Evolutionary conservation across 2,113 vertebrate genomes (phyloP).

Genomic region (Pyxicephalus adspersus): DNA sequence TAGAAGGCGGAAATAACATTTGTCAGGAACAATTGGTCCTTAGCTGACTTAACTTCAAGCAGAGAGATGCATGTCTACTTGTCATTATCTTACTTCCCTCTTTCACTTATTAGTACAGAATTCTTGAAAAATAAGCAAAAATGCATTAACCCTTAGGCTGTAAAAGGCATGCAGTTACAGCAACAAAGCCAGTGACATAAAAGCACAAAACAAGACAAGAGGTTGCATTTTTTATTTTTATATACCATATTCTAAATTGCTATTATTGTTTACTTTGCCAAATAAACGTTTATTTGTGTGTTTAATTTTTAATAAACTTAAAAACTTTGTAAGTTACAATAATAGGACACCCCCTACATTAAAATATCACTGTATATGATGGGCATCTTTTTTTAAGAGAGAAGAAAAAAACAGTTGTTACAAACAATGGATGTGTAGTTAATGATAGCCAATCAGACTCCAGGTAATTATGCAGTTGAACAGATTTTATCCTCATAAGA

Average conservation of each 20-base stretch:
- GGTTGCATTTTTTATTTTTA: neutral
- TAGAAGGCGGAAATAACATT: slow-evolving; percentile 63
- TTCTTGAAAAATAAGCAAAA: slow-evolving; percentile 23
- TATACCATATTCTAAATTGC: neutral
- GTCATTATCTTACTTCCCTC: slow-evolving; percentile 21
- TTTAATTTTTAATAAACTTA: too few species aligned
- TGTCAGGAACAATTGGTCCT: slow-evolving; percentile 55
- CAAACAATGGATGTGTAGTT: too few species aligned
- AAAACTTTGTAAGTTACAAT: too few species aligned
- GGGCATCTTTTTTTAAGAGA: too few species aligned
- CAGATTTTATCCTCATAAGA: too few species aligned
- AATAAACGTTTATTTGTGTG: too few species aligned
- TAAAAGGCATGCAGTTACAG: neutral
- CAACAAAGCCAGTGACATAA: neutral
- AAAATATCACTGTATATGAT: too few species aligned
- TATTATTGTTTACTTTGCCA: neutral
- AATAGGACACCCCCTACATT: too few species aligned
- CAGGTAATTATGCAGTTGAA: too few species aligned
- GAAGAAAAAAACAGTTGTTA: too few species aligned
- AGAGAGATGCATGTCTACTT: slow-evolving; percentile 8
- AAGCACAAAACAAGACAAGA: neutral
- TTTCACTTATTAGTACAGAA: slow-evolving; percentile 30
- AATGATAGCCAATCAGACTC: too few species aligned
- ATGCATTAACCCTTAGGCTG: slow-evolving; percentile 17
- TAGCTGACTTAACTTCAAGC: slow-evolving; percentile 31